These are phyloP conservation scores for Colletes latitarsis DNA, from an alignment of 1,140 invertebrate genomes.

Conservation along the genomic window DNA sequence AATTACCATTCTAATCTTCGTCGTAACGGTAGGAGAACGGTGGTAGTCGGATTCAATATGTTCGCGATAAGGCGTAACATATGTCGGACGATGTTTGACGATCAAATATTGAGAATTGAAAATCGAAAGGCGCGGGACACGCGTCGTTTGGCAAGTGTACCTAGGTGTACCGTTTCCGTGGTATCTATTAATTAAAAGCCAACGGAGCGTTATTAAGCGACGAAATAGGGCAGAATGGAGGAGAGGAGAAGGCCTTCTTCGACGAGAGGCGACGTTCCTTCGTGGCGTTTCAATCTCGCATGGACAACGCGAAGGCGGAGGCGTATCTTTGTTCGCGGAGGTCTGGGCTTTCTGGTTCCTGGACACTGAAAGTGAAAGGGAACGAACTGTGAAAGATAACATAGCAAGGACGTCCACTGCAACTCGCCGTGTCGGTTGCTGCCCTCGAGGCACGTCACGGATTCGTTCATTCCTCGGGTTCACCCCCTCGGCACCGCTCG, in stretches of 20 bases:
- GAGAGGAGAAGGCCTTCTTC: background rate
- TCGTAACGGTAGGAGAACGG: too few species aligned
- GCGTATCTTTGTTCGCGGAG: slow-evolving; percentile 70
- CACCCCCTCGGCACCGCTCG: slow-evolving; percentile 27
- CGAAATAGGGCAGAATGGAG: slow-evolving; percentile 44
- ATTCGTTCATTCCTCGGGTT: slow-evolving; percentile 53
- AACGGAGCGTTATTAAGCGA: slow-evolving; percentile 11
- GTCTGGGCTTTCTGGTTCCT: slow-evolving; percentile 78
- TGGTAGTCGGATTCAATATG: background rate
- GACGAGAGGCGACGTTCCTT: background rate
- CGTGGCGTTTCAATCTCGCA: slow-evolving; percentile 20
- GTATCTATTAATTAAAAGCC: background rate
- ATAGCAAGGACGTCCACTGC: slow-evolving; percentile 81
- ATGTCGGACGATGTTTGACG: background rate
- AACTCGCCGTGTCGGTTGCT: slow-evolving; percentile 73
- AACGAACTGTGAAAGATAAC: slow-evolving; percentile 78
- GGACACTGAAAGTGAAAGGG: slow-evolving; percentile 80
- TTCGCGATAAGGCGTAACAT: background rate
- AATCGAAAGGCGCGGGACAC: background rate
- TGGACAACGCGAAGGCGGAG: slow-evolving; percentile 47
- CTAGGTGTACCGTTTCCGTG: background rate
- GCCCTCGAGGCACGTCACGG: slow-evolving; percentile 71
- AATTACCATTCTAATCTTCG: too few species aligned
- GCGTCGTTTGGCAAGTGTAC: background rate
- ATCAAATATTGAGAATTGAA: background rate